Conservation (phyloP, 2,888 invertebrate genomes). For the Nemotelus nigrinus region DNA sequence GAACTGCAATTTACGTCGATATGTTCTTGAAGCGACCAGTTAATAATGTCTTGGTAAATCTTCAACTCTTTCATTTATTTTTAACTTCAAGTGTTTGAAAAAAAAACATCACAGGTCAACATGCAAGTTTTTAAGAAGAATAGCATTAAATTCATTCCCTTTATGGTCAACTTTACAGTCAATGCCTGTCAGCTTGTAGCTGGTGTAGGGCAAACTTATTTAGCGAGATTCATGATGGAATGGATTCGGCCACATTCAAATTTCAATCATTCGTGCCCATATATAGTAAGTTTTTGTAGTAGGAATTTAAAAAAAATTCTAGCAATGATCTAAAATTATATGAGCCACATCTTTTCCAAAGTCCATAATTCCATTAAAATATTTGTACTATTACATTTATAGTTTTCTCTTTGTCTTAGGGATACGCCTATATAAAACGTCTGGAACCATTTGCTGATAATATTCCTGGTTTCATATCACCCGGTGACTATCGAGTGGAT, state of each 20-base stretch:
- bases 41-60: background rate
- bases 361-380: too few relatives aligned
- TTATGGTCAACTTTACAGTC: slow-evolving; percentile 26
- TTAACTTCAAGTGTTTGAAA: background rate
- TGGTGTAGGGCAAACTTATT: background rate
- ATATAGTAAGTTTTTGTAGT: background rate
- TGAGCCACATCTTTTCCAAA: too few relatives aligned
- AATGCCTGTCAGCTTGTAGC: slow-evolving; percentile 10
- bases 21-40: background rate
- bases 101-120: slow-evolving; percentile 10
- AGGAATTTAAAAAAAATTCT: background rate
- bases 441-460: slow-evolving; percentile 31
- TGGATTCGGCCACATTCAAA: slow-evolving; percentile 34
- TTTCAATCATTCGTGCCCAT: slow-evolving; percentile 31
- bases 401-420: background rate
- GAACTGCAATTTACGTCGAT: background rate
- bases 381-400: background rate
- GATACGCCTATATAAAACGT: slow-evolving; percentile 4
- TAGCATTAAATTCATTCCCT: slow-evolving; percentile 22
- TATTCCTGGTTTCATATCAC: slow-evolving; percentile 21
- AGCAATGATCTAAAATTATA: background rate
- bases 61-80: background rate
- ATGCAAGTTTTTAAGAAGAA: slow-evolving; percentile 36
- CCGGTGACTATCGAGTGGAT: slow-evolving; percentile 40
- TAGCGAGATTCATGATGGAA: slow-evolving; percentile 13